Evolutionary conservation across 2,113 vertebrate genomes (phyloP).

Genomic region (Bettongia penicillata): DNA sequence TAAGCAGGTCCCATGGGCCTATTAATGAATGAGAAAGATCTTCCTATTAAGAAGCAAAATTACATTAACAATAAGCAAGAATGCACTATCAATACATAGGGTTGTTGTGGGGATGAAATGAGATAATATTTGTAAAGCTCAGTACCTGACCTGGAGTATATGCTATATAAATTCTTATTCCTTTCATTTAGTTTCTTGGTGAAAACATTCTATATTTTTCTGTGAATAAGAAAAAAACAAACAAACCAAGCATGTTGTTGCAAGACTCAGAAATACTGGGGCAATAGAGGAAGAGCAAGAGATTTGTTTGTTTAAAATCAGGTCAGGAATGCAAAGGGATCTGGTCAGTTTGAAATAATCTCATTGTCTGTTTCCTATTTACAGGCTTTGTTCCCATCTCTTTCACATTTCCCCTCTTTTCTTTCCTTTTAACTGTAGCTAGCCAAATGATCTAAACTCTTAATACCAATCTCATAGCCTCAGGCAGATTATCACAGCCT

Average conservation of each 20-base stretch:
- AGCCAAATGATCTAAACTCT: neutral
- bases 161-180: neutral
- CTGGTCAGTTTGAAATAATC: neutral
- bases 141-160: neutral
- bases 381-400: neutral
- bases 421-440: neutral
- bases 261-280: neutral
- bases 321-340: neutral
- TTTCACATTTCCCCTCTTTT: neutral
- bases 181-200: neutral
- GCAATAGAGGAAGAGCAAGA: neutral
- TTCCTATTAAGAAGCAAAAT: too few relatives aligned
- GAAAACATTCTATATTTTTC: neutral
- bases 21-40: too few relatives aligned
- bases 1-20: too few relatives aligned
- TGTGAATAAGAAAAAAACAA: neutral
- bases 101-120: neutral
- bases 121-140: neutral
- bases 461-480: neutral
- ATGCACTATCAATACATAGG: too few relatives aligned
- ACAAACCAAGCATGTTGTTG: neutral
- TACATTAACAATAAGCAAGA: too few relatives aligned
- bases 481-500: neutral
- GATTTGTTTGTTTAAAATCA: neutral
- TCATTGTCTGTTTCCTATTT: neutral